phyloP scores from a whole-genome alignment of 2,888 invertebrate genomes.

The Drosophila yooni region DNA sequence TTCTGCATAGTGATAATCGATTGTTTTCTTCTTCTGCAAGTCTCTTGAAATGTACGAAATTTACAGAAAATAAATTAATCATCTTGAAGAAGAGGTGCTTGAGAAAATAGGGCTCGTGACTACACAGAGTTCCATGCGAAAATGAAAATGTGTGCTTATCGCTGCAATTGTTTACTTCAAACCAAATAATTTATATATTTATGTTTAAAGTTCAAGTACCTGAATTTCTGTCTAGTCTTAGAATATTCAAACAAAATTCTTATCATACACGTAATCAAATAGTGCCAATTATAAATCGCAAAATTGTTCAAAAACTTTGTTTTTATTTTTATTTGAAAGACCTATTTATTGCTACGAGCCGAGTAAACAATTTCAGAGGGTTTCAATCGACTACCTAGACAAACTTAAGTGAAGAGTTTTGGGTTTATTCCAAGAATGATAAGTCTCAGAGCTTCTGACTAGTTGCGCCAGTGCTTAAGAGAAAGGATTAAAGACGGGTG shows the following conservation, averaged over 20 bases:
- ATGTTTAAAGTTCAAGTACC: conserved; percentile 40
- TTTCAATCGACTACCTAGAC: neutral
- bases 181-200: neutral
- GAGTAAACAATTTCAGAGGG: conserved; percentile 15
- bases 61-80: conserved; percentile 33
- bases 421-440: conserved; percentile 26
- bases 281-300: neutral
- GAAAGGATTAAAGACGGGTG: conserved; percentile 1
- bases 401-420: conserved; percentile 15
- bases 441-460: conserved; percentile 32
- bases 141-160: conserved; percentile 27
- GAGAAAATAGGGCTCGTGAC: conserved; percentile 30
- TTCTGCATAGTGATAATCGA: conserved; percentile 59
- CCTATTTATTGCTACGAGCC: neutral
- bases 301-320: neutral
- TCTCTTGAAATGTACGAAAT: conserved; percentile 14
- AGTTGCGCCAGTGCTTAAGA: conserved; percentile 18
- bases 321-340: neutral
- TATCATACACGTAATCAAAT: conserved; percentile 24
- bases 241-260: conserved; percentile 18
- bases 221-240: conserved; percentile 21
- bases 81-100: conserved; percentile 22
- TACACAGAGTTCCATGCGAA: neutral
- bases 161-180: neutral
- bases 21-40: conserved; percentile 46